A percentile compares a stretch with the other conserved stretches of the same genome.
These are phyloP conservation scores for Caligus rogercresseyi DNA, from an alignment of 1,140 invertebrate species.

Conservation along the genomic window DNA sequence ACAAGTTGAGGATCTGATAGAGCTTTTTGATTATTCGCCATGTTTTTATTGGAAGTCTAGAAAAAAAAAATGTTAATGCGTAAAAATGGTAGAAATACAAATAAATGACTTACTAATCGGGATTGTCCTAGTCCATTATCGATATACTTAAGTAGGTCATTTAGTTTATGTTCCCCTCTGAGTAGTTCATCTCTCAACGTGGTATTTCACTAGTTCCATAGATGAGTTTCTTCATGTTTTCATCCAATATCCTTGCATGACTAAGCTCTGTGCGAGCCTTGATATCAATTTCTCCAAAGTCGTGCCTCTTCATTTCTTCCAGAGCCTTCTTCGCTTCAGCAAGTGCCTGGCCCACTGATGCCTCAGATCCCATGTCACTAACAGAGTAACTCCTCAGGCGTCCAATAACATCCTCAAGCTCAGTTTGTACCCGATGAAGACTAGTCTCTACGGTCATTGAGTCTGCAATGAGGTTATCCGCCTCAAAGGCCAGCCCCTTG, in stretches of 20 bases:
- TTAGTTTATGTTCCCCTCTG: constrained; percentile 1
- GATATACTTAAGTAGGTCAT: constrained; percentile 9
- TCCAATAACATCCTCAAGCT: background rate
- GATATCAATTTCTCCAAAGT: constrained; percentile 15
- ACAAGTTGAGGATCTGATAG: background rate
- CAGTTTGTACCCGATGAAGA: background rate
- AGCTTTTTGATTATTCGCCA: background rate
- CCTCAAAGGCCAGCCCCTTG: background rate
- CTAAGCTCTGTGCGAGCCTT: constrained; percentile 22
- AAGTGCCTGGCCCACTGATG: constrained; percentile 22
- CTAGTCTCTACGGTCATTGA: background rate
- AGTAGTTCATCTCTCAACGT: background rate
- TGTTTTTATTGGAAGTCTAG: background rate
- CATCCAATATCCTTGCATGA: constrained; percentile 9
- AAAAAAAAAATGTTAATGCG: background rate
- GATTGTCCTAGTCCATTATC: background rate
- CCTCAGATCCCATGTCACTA: constrained; percentile 19
- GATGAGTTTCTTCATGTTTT: constrained; percentile 4
- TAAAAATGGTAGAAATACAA: background rate
- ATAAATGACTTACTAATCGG: background rate
- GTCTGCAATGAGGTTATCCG: background rate
- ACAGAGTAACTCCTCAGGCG: background rate
- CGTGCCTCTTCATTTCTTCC: constrained; percentile 20
- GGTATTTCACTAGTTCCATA: constrained; percentile 18
- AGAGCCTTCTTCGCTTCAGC: constrained; percentile 23